Evolutionary conservation across 2,888 invertebrate species (phyloP).

Genomic region (Stenoptilia bipunctidactyla): DNA sequence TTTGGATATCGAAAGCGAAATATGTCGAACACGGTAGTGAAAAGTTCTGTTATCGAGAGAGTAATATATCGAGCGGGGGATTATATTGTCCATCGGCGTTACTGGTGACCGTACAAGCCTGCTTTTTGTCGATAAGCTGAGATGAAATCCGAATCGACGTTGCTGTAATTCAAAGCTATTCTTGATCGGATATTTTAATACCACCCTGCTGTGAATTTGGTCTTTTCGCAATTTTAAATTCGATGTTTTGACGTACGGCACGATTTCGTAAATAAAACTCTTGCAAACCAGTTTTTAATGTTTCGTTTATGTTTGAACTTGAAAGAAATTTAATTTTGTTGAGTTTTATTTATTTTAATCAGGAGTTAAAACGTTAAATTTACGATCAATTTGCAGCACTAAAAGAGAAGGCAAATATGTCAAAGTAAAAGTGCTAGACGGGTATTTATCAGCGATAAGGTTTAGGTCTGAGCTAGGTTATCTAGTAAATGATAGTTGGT

Average conservation of each 20-base stretch:
- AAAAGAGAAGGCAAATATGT: not conserved
- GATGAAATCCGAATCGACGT: conserved; percentile 50
- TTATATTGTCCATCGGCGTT: conserved; percentile 49
- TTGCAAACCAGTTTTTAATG: too few relatives aligned
- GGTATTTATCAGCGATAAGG: conserved; percentile 23
- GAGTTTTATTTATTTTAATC: too few relatives aligned
- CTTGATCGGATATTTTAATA: conserved; percentile 28
- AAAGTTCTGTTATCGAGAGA: not conserved
- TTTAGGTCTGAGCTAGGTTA: conserved; percentile 21
- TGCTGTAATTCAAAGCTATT: conserved; percentile 32
- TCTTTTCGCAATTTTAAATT: too few relatives aligned
- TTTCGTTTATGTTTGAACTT: too few relatives aligned
- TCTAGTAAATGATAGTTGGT: conserved; percentile 14
- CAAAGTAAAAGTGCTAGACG: conserved; percentile 24
- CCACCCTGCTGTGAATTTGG: not conserved
- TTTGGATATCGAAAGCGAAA: conserved; percentile 1
- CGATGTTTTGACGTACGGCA: too few relatives aligned
- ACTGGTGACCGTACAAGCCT: conserved; percentile 35
- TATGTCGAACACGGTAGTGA: not conserved
- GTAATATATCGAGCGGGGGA: conserved; percentile 19
- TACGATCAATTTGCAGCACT: conserved; percentile 1
- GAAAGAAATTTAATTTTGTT: too few relatives aligned
- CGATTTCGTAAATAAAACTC: too few relatives aligned
- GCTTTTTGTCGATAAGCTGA: conserved; percentile 53
- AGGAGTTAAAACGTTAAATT: too few relatives aligned